Percentiles rank a stretch among this genome's conserved stretches.
Conservation (phyloP, 1,140 invertebrate genomes). For the Drosophila mauritiana region DNA sequence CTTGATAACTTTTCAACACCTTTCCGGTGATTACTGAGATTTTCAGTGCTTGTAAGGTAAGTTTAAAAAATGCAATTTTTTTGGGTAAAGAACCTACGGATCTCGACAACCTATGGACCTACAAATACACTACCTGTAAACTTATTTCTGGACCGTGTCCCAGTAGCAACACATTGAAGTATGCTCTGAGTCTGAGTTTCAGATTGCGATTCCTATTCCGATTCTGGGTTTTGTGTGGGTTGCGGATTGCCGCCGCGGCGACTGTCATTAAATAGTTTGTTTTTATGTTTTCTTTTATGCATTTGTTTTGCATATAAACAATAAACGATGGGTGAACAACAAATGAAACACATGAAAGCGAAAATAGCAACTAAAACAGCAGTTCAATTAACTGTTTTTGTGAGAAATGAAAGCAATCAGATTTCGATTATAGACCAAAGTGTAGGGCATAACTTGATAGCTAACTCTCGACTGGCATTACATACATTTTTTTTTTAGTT, state of each 20-base stretch:
- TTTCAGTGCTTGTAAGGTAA: too few species aligned
- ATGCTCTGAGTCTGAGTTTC: conserved; percentile 46
- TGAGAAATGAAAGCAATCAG: conserved; percentile 15
- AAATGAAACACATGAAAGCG: conserved; percentile 31
- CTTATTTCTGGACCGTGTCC: conserved; percentile 49
- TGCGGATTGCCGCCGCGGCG: not conserved
- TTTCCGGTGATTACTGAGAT: too few species aligned
- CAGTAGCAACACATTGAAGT: conserved; percentile 71
- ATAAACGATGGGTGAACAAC: conserved; percentile 54
- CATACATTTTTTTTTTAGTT: too few species aligned
- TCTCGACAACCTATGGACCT: not conserved
- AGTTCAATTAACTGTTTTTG: conserved; percentile 64
- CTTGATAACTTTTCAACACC: too few species aligned
- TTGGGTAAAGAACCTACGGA: too few species aligned
- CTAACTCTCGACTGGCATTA: too few species aligned
- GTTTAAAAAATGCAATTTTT: too few species aligned
- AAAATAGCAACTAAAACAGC: conserved; percentile 41
- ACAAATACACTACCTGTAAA: conserved; percentile 4
- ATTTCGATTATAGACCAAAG: not conserved
- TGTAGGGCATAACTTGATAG: conserved; percentile 1
- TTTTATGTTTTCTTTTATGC: conserved; percentile 20
- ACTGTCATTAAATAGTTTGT: conserved; percentile 67
- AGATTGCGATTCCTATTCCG: conserved; percentile 34
- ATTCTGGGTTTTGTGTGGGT: conserved; percentile 26
- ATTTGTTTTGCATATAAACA: conserved; percentile 56